Conservation (phyloP, 2,113 vertebrate species). For the Pteronura brasiliensis region DNA sequence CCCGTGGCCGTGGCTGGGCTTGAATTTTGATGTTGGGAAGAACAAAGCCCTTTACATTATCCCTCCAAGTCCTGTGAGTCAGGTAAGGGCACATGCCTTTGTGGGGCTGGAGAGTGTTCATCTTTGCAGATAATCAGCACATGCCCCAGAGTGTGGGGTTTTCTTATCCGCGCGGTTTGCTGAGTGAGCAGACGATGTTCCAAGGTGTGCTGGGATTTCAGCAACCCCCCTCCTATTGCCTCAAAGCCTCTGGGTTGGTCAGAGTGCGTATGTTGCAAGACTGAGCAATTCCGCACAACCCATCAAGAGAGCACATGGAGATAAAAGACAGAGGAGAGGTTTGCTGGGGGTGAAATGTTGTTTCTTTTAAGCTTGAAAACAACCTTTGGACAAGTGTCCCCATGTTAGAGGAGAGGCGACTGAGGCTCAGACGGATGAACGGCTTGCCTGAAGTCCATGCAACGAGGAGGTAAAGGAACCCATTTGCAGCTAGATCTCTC, state of each 20-base stretch:
- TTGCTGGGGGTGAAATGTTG: neutral
- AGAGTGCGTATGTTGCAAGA: neutral
- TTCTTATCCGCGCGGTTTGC: neutral
- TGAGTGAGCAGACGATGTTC: neutral
- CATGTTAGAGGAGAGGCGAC: neutral
- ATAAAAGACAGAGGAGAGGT: neutral
- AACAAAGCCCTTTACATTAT: constrained; percentile 55
- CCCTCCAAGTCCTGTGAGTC: neutral
- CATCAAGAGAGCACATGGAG: rapidly evolving
- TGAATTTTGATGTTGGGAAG: constrained; percentile 69
- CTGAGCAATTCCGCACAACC: neutral
- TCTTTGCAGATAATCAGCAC: constrained; percentile 16
- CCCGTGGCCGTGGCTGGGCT: constrained; percentile 56
- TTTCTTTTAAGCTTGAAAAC: neutral
- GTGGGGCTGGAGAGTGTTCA: neutral
- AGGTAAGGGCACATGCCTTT: neutral
- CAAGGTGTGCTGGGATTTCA: neutral
- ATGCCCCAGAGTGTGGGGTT: neutral
- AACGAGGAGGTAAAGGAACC: neutral
- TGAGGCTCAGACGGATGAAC: neutral
- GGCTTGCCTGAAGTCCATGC: neutral
- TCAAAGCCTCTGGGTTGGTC: neutral
- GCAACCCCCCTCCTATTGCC: neutral
- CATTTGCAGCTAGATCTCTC: neutral
- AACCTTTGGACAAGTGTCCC: neutral